Percentiles rank a stretch among this genome's conserved stretches.
These are phyloP conservation scores for Euleptes europaea DNA, from an alignment of 2,113 vertebrate genomes.

Conservation along the genomic window DNA sequence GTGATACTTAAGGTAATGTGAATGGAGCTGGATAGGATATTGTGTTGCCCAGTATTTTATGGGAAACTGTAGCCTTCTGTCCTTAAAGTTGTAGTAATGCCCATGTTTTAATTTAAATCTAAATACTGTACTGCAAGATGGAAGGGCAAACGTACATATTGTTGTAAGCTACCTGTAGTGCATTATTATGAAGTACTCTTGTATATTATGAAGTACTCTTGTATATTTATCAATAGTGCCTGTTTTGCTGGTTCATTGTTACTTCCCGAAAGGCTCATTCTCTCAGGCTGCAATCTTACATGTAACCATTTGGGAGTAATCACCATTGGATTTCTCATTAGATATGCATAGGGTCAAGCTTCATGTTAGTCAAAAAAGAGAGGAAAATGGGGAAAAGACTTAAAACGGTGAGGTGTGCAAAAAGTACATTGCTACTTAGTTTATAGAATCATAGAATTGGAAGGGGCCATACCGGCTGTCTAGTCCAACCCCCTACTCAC, in stretches of 20 bases:
- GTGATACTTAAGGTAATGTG: neutral
- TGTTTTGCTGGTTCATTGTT: neutral
- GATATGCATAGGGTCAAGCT: neutral
- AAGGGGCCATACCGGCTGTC: no score
- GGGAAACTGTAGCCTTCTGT: neutral
- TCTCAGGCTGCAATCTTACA: neutral
- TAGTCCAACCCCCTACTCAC: no score
- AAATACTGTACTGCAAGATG: neutral
- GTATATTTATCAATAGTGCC: neutral
- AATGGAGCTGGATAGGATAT: neutral
- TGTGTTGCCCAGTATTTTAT: neutral
- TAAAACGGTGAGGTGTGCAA: neutral
- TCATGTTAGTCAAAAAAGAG: neutral
- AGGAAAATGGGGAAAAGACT: neutral
- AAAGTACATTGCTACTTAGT: neutral
- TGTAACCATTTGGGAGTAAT: neutral
- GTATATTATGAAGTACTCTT: no score
- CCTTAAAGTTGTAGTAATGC: neutral
- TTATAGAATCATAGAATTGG: neutral
- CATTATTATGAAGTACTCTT: neutral
- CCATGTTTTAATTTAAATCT: neutral
- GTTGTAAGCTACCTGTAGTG: neutral
- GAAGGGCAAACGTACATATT: neutral
- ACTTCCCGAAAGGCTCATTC: neutral
- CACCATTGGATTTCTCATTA: neutral